Base-by-base conservation (phyloP, 2,888 invertebrate genomes). In the Plagiodera versicolora region DNA sequence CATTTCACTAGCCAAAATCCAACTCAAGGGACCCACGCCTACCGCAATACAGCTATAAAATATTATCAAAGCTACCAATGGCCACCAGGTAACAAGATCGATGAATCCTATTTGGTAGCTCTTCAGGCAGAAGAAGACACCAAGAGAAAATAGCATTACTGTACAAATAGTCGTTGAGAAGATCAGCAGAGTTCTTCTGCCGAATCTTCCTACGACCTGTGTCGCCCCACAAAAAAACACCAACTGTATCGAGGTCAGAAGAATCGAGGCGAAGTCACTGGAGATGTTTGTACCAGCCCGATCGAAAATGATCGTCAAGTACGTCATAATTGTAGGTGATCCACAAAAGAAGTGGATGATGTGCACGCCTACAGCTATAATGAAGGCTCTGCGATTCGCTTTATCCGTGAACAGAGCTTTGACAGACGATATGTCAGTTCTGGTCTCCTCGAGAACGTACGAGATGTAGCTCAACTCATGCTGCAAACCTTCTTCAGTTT, bases 1-100 rank as follows among this genome's bases (percentile, higher is more conserved):
- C 78, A 94, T 84, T 77, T 94, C 93, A 1, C 90, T 89, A 83
- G 92, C 85, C 28, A 92, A 86, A 0, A 91, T 88, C 91, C 91
- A 91, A 0, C 91, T 89, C 28, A 92, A 76, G 0, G 91, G 89
- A 1, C 94, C 91, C 52, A 89, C 84, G 0, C 87, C 86, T 81
- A 74, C 4, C 64, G 90, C 88, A 80, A 90, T 92, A 0, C 87
- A 85, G 56, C 87, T 80, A 62, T 91, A 88, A 81, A 88, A 92
- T 16, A 88, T 67, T 0, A 91, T 83, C 47, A 92, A 78, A 0
- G 89, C 86, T 5, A 86, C 76, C 10, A 92, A 83, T 0, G 92
- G 92, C 44, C 92, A 76, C 86, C 89, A 91, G 0, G 83, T 77
- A 49, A 91, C 81, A 11, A 71, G 77, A 0, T 77, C 73, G 17